Evolutionary conservation across 2,113 vertebrate species (phyloP).

Genomic region (Eira barbara): DNA sequence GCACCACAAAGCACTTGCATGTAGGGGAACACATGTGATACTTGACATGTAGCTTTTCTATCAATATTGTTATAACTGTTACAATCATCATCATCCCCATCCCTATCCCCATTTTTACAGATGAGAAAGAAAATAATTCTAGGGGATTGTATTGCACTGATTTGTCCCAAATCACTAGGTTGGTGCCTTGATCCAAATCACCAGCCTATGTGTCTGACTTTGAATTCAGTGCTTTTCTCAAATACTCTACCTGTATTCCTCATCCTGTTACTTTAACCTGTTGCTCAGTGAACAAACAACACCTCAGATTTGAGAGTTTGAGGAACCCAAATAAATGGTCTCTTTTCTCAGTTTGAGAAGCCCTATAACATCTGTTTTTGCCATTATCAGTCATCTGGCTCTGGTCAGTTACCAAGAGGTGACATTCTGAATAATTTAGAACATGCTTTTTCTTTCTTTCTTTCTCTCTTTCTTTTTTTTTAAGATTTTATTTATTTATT

Average conservation of each 20-base stretch:
- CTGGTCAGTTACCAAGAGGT: background rate
- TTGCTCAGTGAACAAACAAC: background rate
- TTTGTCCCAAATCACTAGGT: background rate
- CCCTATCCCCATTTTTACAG: background rate
- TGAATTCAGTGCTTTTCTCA: background rate
- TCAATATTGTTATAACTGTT: background rate
- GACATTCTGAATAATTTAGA: background rate
- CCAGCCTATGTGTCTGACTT: background rate
- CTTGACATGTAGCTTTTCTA: background rate
- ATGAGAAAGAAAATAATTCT: background rate
- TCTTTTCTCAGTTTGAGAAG: background rate
- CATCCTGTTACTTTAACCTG: background rate
- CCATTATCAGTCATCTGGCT: background rate
- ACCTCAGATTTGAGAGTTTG: background rate
- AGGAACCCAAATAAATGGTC: background rate
- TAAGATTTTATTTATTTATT: too few relatives aligned
- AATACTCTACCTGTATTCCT: background rate
- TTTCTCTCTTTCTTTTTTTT: too few relatives aligned
- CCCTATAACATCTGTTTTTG: background rate
- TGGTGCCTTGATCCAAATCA: background rate
- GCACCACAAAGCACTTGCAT: background rate
- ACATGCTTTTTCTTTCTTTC: background rate
- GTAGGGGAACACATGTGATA: background rate
- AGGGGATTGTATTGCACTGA: background rate
- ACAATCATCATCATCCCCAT: too few relatives aligned